A percentile compares a stretch with the other conserved stretches of the same genome.
Evolutionary conservation across 2,888 invertebrate species (phyloP).

Genomic region (Chrysolina haemoptera): DNA sequence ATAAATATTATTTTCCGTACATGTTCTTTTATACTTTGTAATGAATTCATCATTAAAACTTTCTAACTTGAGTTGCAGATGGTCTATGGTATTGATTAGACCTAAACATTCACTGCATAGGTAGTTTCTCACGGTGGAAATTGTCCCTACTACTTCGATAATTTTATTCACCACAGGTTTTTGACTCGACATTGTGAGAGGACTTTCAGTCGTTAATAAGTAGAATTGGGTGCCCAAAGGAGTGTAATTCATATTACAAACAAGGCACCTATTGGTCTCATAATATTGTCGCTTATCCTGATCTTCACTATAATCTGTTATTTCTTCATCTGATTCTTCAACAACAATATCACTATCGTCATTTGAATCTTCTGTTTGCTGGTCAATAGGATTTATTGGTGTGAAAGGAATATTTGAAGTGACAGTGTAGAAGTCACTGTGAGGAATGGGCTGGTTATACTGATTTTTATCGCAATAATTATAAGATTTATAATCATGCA

Average conservation of each 20-base stretch:
- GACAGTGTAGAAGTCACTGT: constrained; percentile 37
- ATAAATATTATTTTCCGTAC: constrained; percentile 50
- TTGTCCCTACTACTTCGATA: constrained; percentile 57
- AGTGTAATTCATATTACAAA: constrained; percentile 65
- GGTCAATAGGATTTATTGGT: constrained; percentile 52
- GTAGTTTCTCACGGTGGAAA: constrained; percentile 57
- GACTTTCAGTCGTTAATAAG: constrained; percentile 63
- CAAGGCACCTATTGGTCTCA: constrained; percentile 61
- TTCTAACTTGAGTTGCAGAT: constrained; percentile 65
- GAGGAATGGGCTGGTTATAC: constrained; percentile 33
- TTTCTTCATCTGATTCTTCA: constrained; percentile 67
- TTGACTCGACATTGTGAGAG: constrained; percentile 67
- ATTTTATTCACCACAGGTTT: constrained; percentile 64
- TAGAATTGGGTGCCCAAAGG: constrained; percentile 66
- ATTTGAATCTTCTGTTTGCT: constrained; percentile 62
- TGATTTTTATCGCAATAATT: constrained; percentile 46
- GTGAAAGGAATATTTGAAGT: constrained; percentile 42
- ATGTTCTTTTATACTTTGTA: constrained; percentile 61
- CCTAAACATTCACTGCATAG: constrained; percentile 67
- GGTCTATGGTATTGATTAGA: constrained; percentile 67
- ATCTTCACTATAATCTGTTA: constrained; percentile 61
- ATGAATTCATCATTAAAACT: constrained; percentile 61
- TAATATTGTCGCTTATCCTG: constrained; percentile 53
- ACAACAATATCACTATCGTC: constrained; percentile 68
- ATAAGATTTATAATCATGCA: constrained; percentile 41